Evolutionary conservation across 2,113 vertebrate genomes (phyloP).

Genomic region (Chitala chitala): DNA sequence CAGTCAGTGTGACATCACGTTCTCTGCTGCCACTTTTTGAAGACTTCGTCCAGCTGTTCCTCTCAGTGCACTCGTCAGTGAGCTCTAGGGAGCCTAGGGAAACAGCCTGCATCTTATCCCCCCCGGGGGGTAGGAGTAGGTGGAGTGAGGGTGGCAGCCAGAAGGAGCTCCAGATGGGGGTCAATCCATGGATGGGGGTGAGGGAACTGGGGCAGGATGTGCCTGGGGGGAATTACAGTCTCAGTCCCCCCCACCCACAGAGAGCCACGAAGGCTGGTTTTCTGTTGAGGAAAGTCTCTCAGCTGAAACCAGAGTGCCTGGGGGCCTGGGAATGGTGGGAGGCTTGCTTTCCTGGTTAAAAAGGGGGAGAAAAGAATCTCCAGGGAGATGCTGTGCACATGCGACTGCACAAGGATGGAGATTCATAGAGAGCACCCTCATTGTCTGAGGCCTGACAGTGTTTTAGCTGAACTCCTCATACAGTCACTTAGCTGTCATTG

Average conservation of each 20-base stretch:
- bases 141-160: neutral
- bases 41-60: no score
- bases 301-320: slow-evolving; percentile 33
- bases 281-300: slow-evolving; percentile 33
- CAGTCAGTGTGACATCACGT: no score
- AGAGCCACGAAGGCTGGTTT: slow-evolving; percentile 33
- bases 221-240: no score
- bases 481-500: no score
- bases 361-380: neutral
- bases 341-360: neutral
- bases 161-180: slow-evolving; percentile 7
- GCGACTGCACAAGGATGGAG: neutral
- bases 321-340: slow-evolving; percentile 1
- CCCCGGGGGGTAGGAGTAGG: neutral
- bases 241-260: neutral
- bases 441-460: neutral
- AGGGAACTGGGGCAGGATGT: neutral
- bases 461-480: neutral
- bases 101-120: neutral
- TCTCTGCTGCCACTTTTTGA: no score
- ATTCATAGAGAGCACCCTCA: neutral
- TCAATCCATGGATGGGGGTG: neutral
- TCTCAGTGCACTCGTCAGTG: neutral
- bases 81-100: neutral
- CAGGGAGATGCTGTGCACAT: neutral